Evolutionary conservation across 2,113 vertebrate genomes (phyloP).

Genomic region (Myodes glareolus): DNA sequence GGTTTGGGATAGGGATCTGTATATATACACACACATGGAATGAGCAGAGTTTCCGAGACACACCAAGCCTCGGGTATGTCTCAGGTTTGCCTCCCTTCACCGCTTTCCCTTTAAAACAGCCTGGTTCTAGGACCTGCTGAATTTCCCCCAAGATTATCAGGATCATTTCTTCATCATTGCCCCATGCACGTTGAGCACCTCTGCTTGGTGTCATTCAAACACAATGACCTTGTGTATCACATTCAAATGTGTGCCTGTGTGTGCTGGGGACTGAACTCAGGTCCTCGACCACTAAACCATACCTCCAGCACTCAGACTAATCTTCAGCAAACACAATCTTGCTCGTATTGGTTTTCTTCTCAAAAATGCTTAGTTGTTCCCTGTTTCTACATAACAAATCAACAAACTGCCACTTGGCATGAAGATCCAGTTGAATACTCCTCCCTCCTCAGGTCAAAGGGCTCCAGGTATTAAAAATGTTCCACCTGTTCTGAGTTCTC

Average conservation of each 20-base stretch:
- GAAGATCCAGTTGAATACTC: not conserved
- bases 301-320: not conserved
- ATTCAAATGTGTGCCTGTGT: not conserved
- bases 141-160: not conserved
- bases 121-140: not conserved
- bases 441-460: not conserved
- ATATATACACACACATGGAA: not conserved
- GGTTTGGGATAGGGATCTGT: not conserved
- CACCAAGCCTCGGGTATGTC: not conserved
- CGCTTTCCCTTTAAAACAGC: not conserved
- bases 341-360: not conserved
- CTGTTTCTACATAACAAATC: not conserved
- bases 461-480: not conserved
- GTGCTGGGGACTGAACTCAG: not conserved
- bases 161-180: not conserved
- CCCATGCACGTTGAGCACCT: not conserved
- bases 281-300: not conserved
- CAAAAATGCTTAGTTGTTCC: not conserved
- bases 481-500: not conserved
- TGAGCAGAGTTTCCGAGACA: not conserved
- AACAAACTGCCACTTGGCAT: not conserved
- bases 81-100: not conserved
- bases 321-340: not conserved
- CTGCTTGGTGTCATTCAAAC: not conserved
- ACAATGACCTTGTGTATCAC: not conserved